These are phyloP conservation scores for Arothron firmamentum DNA, from an alignment of 2,113 vertebrate species.

Conservation along the genomic window DNA sequence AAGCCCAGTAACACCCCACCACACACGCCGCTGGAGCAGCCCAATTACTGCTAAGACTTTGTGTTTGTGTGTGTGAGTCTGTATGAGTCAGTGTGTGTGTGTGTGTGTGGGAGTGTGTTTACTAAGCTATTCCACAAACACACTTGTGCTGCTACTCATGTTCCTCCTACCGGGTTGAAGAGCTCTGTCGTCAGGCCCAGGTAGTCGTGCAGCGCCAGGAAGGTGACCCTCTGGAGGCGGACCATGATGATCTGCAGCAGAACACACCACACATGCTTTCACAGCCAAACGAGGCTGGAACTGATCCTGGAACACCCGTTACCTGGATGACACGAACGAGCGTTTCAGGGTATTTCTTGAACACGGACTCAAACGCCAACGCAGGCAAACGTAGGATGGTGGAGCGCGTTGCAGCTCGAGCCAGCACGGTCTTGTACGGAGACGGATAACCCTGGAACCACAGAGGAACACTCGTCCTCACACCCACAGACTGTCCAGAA, in stretches of 20 bases:
- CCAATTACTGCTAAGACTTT: too few species aligned
- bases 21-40: too few species aligned
- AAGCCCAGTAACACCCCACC: too few species aligned
- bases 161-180: slow-evolving; percentile 80
- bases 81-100: neutral
- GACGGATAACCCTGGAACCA: slow-evolving; percentile 83
- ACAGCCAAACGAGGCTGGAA: neutral
- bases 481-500: neutral
- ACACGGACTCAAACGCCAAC: slow-evolving; percentile 87
- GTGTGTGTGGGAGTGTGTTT: slow-evolving; percentile 17
- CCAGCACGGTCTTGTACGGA: slow-evolving; percentile 88
- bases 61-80: neutral
- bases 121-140: slow-evolving; percentile 21
- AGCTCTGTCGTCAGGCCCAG: slow-evolving; percentile 94
- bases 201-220: slow-evolving; percentile 91
- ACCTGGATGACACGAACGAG: slow-evolving; percentile 95
- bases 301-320: slow-evolving; percentile 5
- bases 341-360: slow-evolving; percentile 92
- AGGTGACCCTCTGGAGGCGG: slow-evolving; percentile 91
- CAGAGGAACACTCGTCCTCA: neutral
- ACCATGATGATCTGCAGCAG: slow-evolving; percentile 93
- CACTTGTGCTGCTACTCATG: neutral
- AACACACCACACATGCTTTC: neutral
- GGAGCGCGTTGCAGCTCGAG: slow-evolving; percentile 80
- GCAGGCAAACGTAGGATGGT: slow-evolving; percentile 88